A percentile compares a stretch with the other conserved stretches of the same genome.
Evolutionary conservation across 2,797 vertebrate species (phyloP).

Genomic region (Bufotes viridis): DNA sequence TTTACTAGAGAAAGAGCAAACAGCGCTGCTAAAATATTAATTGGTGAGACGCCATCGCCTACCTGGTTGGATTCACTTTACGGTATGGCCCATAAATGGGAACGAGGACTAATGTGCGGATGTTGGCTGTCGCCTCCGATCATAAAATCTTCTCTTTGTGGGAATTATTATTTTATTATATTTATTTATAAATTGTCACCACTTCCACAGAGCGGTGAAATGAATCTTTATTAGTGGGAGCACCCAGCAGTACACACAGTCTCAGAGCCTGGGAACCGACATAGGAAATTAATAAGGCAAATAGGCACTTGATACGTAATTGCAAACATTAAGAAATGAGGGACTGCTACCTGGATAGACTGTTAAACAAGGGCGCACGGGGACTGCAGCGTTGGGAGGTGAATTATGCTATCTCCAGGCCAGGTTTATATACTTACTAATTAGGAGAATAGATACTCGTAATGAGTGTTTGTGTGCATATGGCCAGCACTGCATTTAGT

Average conservation of each 20-base stretch:
- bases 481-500: not conserved
- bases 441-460: not conserved
- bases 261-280: not conserved
- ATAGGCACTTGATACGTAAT: not conserved
- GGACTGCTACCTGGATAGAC: slow-evolving; percentile 10
- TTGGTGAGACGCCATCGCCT: not conserved
- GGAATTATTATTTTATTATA: slow-evolving; percentile 31
- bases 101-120: not conserved
- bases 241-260: not conserved
- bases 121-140: slow-evolving; percentile 11
- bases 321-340: slow-evolving; percentile 2
- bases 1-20: slow-evolving; percentile 33
- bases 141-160: slow-evolving; percentile 33
- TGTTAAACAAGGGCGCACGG: not conserved
- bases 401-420: not conserved
- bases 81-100: not conserved
- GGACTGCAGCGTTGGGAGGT: not conserved
- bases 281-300: not conserved
- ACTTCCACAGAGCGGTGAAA: not conserved
- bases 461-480: not conserved
- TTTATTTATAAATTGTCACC: slow-evolving; percentile 13
- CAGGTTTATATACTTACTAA: not conserved
- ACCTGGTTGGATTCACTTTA: not conserved
- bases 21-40: slow-evolving; percentile 15
- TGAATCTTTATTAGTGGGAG: slow-evolving; percentile 16